These are phyloP conservation scores for Micoletzkya japonica DNA, from an alignment of 2,888 invertebrate species.

Conservation along the genomic window DNA sequence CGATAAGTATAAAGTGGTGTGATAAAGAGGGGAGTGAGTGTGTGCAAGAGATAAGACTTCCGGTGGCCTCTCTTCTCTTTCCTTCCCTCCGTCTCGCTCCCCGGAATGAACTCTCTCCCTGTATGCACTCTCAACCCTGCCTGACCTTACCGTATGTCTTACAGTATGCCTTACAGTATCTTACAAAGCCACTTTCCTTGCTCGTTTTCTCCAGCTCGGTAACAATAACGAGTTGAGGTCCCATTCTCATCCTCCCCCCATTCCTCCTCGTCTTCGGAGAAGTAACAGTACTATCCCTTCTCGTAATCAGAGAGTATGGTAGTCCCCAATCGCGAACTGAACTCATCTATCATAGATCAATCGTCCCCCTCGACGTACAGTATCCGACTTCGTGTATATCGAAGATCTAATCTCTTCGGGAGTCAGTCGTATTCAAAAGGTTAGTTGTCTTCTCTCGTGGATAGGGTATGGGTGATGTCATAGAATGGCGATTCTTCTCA, in stretches of 20 bases:
- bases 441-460: background rate
- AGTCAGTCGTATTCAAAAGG: slow-evolving; percentile 11
- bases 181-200: too few relatives aligned
- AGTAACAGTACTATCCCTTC: background rate
- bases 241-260: background rate
- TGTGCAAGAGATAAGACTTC: background rate
- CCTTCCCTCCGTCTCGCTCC: background rate
- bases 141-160: background rate
- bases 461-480: too few relatives aligned
- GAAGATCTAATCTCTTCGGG: slow-evolving; percentile 19
- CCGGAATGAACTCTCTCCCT: too few relatives aligned
- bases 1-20: background rate
- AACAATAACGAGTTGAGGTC: too few relatives aligned
- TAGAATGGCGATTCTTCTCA: background rate
- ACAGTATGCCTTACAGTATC: too few relatives aligned
- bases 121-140: too few relatives aligned
- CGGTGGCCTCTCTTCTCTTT: background rate
- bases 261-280: background rate
- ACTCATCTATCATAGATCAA: background rate
- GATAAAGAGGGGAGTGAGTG: background rate
- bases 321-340: too few relatives aligned
- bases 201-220: too few relatives aligned
- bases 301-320: background rate
- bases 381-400: slow-evolving; percentile 24
- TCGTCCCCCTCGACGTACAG: slow-evolving; percentile 11